These are phyloP conservation scores for Cacatua alba DNA, from an alignment of 2,113 vertebrate genomes.

Conservation along the genomic window DNA sequence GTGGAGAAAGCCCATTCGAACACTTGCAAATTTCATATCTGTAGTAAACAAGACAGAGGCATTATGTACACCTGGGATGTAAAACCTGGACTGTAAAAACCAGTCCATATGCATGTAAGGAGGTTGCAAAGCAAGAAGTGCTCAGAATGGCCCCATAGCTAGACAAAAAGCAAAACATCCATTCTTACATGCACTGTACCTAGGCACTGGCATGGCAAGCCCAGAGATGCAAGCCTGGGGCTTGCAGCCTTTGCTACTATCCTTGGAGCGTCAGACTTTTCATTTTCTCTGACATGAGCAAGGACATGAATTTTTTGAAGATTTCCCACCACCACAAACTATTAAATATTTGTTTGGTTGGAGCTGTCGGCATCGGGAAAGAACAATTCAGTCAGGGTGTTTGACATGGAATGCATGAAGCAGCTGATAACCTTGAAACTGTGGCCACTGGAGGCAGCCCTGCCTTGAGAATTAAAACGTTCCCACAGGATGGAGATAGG, in stretches of 20 bases:
- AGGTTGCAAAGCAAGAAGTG: accelerated
- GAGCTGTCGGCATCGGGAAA: neutral
- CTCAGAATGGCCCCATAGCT: neutral
- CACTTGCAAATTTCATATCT: neutral
- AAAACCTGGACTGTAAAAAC: neutral
- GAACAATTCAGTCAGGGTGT: neutral
- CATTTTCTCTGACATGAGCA: neutral
- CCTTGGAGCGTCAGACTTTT: neutral
- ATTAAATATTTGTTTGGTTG: neutral
- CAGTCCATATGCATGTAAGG: neutral
- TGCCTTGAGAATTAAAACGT: neutral
- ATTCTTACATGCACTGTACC: neutral
- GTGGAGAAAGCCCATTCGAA: neutral
- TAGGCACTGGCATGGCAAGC: neutral
- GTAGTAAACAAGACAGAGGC: neutral
- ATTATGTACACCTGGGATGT: neutral
- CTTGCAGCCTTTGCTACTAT: neutral
- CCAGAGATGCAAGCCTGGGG: neutral
- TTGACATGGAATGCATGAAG: neutral
- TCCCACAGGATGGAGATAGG: neutral
- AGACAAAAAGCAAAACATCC: neutral
- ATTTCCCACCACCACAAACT: neutral
- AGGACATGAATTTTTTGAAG: neutral
- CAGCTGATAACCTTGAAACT: neutral
- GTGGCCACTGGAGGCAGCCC: neutral